Evolutionary conservation across 2,113 vertebrate genomes (phyloP), one percentile per base, ranked within the genome.

Genomic region (Prunella fulvescens): DNA sequence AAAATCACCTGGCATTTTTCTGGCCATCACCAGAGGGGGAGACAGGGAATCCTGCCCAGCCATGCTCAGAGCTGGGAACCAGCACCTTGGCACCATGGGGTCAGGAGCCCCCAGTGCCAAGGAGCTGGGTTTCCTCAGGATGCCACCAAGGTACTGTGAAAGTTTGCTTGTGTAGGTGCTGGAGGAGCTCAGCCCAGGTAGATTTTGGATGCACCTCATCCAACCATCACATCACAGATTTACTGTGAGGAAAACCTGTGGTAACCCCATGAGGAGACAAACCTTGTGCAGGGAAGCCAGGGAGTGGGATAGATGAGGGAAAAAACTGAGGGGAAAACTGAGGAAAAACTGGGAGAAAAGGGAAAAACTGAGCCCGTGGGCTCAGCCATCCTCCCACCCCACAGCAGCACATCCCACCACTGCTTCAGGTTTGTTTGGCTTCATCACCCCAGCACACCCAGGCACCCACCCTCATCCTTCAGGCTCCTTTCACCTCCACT

Each of bases 241-340:
- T 48, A 28, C 24, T 33, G 7, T 6, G 7, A 19, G 40, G 11
- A 28, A 76, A 83, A 51, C 16, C 23, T 35, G 13, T 42, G n/a
- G 37, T 40, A 79, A 28, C 7, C 7, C 19, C 7, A 2, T 7
- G 26, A 69, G 57, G 33, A 56, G n/a, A 69, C 11, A 83, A 88
- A 72, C 5, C 15, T 72, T 1, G 1, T 31, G 40, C 35, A 56
- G 58, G 45, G 70, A 16, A 86, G 15, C 7, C 0, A 1, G 22
- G 61, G 44, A 62, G 5, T 2, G 0, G 11, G 7, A 13, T 2
- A 3, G 24, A 29, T 1, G 5, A 62, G n/a, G 28, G n/a, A 5
- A 15, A 56, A 72, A 72, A 26, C 23, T 25, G 31, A 11, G 7
- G 40, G 62, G 8, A 18, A 45, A 45, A 45, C 22, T 31, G 67